These are phyloP conservation scores for Apodemus speciosus DNA, from an alignment of 2,113 vertebrate species.

Conservation along the genomic window DNA sequence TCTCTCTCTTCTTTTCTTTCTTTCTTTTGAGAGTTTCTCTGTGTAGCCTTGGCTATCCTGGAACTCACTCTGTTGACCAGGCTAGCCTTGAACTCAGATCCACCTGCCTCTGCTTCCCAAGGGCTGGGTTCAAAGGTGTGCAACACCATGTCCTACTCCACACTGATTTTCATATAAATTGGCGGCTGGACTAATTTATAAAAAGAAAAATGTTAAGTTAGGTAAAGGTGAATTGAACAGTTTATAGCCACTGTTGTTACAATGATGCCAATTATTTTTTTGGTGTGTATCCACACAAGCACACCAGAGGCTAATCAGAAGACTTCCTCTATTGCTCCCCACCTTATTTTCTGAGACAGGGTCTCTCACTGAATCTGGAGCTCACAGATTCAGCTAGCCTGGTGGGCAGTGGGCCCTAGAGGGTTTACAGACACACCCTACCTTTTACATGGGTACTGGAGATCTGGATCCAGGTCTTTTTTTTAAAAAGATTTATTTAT, in stretches of 20 bases:
- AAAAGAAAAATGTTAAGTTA: slow-evolving; percentile 35
- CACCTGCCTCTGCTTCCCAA: neutral
- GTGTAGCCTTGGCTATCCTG: neutral
- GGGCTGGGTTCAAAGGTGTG: neutral
- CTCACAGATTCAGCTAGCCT: neutral
- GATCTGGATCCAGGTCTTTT: neutral
- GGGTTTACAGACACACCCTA: neutral
- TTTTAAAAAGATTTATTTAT: too few species aligned
- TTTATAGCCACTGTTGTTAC: slow-evolving; percentile 13
- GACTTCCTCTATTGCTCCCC: too few species aligned
- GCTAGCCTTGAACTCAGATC: neutral
- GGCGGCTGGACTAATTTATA: neutral
- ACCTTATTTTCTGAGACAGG: neutral
- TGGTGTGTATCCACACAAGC: neutral
- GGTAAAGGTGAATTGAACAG: slow-evolving; percentile 40
- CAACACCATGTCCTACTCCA: too few species aligned
- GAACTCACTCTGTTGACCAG: neutral
- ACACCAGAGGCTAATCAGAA: neutral
- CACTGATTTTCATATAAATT: neutral
- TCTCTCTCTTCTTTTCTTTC: neutral
- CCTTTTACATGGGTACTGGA: neutral
- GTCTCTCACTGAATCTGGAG: neutral
- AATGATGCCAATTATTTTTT: neutral
- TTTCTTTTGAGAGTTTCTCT: neutral
- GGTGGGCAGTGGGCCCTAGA: too few species aligned